phyloP scores from a whole-genome alignment of 2,797 vertebrate species.

The Sebastes iracundus region DNA sequence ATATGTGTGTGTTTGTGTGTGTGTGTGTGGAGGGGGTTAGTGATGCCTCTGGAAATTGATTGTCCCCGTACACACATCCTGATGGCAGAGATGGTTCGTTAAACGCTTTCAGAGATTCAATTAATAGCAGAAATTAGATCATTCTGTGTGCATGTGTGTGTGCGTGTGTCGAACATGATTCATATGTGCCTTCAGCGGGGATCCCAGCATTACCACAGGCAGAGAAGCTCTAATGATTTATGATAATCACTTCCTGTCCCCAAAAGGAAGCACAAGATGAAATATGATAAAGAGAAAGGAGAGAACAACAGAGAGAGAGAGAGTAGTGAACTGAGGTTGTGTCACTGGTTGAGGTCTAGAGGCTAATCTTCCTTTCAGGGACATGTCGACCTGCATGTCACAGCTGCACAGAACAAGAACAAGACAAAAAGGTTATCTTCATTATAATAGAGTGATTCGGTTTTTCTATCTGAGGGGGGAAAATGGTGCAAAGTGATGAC shows the following conservation, averaged over 20 bases:
- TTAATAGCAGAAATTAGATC: constrained; percentile 51
- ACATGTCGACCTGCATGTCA: not conserved
- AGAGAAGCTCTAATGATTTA: constrained; percentile 47
- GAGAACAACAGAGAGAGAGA: not conserved
- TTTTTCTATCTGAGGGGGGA: too few relatives aligned
- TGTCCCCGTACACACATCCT: constrained; percentile 16
- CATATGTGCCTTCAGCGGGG: constrained; percentile 46
- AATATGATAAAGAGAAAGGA: constrained; percentile 13
- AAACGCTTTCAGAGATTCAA: constrained; percentile 56
- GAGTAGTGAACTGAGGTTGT: not conserved
- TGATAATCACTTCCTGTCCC: constrained; percentile 53
- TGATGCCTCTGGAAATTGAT: constrained; percentile 39
- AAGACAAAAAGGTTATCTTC: not conserved
- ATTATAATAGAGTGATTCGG: not conserved
- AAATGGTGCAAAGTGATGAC: too few relatives aligned
- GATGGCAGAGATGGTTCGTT: constrained; percentile 50
- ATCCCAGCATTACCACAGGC: constrained; percentile 20
- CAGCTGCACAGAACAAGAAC: not conserved
- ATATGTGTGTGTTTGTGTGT: not conserved
- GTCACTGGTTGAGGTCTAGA: not conserved
- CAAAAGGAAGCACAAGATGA: constrained; percentile 19
- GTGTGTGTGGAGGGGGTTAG: not conserved
- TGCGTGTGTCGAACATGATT: constrained; percentile 39
- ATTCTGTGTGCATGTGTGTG: constrained; percentile 2
- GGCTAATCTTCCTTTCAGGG: not conserved